Percentiles rank a stretch among this genome's conserved stretches.
These are phyloP conservation scores for Herpetotheres cachinnans DNA, from an alignment of 2,113 vertebrate species.

Conservation along the genomic window DNA sequence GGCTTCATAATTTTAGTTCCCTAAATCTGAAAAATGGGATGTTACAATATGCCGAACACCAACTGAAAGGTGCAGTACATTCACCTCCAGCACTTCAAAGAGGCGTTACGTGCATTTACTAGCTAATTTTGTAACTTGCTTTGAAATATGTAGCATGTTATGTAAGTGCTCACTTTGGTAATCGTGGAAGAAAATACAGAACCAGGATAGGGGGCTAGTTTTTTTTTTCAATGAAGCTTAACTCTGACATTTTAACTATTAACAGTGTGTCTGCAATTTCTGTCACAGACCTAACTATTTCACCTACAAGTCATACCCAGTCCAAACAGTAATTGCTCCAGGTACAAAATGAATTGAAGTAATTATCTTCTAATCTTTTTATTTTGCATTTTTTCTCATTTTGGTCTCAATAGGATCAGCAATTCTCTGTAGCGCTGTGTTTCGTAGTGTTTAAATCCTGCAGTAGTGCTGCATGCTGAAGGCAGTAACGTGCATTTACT, in stretches of 20 bases:
- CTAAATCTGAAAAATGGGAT: neutral
- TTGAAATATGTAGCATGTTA: neutral
- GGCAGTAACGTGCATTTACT: neutral
- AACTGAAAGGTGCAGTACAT: neutral
- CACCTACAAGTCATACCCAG: neutral
- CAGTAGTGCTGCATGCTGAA: neutral
- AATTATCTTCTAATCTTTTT: slow-evolving; percentile 22
- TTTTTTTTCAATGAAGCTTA: slow-evolving; percentile 10
- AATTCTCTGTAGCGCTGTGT: neutral
- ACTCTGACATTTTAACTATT: neutral
- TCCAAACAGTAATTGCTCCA: slow-evolving; percentile 25
- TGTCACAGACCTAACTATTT: neutral
- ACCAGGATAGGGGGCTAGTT: neutral
- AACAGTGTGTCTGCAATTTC: neutral
- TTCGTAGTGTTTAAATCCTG: neutral
- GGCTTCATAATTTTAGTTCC: neutral
- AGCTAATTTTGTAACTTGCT: slow-evolving; percentile 3
- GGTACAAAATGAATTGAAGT: slow-evolving; percentile 1
- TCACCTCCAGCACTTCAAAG: neutral
- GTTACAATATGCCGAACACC: neutral
- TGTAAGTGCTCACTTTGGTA: neutral
- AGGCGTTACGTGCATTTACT: neutral
- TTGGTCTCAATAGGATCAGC: neutral
- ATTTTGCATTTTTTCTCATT: neutral
- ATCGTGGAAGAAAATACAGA: neutral